Evolutionary conservation across 1,140 invertebrate genomes (phyloP), one percentile per base, ranked within the genome.

Genomic region (Wasmannia auropunctata): DNA sequence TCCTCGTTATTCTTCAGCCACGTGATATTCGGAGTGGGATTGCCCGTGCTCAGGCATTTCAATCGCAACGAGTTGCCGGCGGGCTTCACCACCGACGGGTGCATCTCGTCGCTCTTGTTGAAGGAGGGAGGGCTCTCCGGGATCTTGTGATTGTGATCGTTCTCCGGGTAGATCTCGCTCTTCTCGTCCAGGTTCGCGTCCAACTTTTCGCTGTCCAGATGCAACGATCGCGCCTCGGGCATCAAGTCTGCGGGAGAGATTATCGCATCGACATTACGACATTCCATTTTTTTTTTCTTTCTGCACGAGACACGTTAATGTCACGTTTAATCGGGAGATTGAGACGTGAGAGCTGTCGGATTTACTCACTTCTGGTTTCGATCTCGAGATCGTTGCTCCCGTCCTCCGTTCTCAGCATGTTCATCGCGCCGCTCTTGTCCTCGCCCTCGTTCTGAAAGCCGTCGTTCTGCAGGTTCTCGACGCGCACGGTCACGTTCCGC

Each of bases 1-100:
- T 95, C 95, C 31, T 96, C 95, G 19, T 96, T 96, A 93, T 98
- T 96, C 92, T 97, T 98, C 19, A 96, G 95, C 98, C 98, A 98
- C 1, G 97, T 97, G 83, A 98, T 97, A 81, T 97, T 97, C 1
- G 98, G 97, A 28, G 95, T 96, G 0, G 97, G 97, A 91, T 97
- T 97, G n/a, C 97, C 96, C 34, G 94, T 91, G 7, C 96, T 96
- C 28, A 96, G 96, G 92, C 97, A 98, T 81, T 96, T 96, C 0
- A 98, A 92, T 54, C 95, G 94, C 0, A 97, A 92, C 90, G 96
- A 96, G 69, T 96, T 97, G 8, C 97, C 97, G 8, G 97, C 97
- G 1, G 97, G 97, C 86, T 96, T 96, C 3, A 96, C 96, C 1
- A 97, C 91, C 3, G 94, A 90, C 65, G 92, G 90, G 40, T 95